These are phyloP conservation scores for Cantharis rufa DNA, from an alignment of 2,888 invertebrate species.

Conservation along the genomic window DNA sequence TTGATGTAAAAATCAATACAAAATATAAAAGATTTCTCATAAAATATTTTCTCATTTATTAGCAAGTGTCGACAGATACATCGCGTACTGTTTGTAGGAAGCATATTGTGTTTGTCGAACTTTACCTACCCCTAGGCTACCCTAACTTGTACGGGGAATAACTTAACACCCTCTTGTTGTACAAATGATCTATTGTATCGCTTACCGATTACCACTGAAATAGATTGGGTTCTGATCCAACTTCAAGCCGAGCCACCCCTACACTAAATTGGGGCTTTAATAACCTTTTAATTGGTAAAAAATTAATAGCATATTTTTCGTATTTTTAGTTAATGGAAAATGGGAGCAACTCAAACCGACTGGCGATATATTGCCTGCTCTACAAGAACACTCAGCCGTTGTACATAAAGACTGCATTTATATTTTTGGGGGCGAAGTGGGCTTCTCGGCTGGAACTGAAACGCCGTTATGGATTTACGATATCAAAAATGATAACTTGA, in stretches of 20 bases:
- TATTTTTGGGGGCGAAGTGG: slow-evolving; percentile 87
- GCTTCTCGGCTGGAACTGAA: slow-evolving; percentile 74
- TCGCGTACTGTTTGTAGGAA: slow-evolving; percentile 3
- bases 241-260: slow-evolving; percentile 15
- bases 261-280: background rate
- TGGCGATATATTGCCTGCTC: slow-evolving; percentile 75
- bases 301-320: background rate
- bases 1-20: background rate
- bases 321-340: slow-evolving; percentile 65
- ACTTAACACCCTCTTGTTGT: slow-evolving; percentile 7
- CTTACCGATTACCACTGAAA: slow-evolving; percentile 27
- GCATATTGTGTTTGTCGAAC: slow-evolving; percentile 16
- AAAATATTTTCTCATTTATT: background rate
- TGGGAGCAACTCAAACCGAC: slow-evolving; percentile 76
- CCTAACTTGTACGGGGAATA: slow-evolving; percentile 9
- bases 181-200: slow-evolving; percentile 27
- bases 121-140: slow-evolving; percentile 7
- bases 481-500: slow-evolving; percentile 65
- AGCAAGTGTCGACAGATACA: slow-evolving; percentile 11
- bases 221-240: slow-evolving; percentile 27
- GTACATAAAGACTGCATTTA: slow-evolving; percentile 75
- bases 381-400: slow-evolving; percentile 87
- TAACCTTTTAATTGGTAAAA: background rate
- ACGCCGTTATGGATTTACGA: slow-evolving; percentile 86
- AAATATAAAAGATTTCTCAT: background rate